Evolutionary conservation across 1,140 invertebrate genomes (phyloP).

Genomic region (Drosophila biarmipes): DNA sequence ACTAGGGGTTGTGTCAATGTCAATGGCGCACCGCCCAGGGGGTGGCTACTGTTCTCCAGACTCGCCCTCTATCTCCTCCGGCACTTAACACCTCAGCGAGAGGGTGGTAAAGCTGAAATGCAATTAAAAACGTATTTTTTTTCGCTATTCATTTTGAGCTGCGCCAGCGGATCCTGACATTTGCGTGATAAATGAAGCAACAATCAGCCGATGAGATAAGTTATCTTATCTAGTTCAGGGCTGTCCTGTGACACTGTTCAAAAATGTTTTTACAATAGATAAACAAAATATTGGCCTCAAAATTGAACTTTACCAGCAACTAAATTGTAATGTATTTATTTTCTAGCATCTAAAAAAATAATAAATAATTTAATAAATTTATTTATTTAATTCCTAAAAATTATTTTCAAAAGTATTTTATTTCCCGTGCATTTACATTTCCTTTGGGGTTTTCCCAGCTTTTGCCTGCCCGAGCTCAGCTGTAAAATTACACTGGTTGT

Average conservation of each 20-base stretch:
- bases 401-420: not conserved
- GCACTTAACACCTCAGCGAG: conserved; percentile 62
- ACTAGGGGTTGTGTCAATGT: conserved; percentile 74
- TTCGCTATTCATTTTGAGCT: conserved; percentile 65
- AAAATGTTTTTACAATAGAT: not conserved
- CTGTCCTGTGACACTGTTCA: not conserved
- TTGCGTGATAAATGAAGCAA: conserved; percentile 72
- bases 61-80: conserved; percentile 7
- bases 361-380: not conserved
- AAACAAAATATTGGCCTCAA: too few species aligned
- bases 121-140: conserved; percentile 70
- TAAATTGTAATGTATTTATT: too few species aligned
- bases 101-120: conserved; percentile 56
- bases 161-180: conserved; percentile 68
- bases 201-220: conserved; percentile 65
- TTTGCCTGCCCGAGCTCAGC: conserved; percentile 23
- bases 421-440: not conserved
- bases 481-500: conserved; percentile 66
- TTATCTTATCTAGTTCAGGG: conserved; percentile 25
- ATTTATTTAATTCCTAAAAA: not conserved
- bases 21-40: conserved; percentile 38
- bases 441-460: not conserved
- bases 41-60: conserved; percentile 2
- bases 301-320: too few species aligned
- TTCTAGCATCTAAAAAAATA: too few species aligned